Conservation (phyloP, 2,797 vertebrate species). For the Pseudotriccus pelzelni region DNA sequence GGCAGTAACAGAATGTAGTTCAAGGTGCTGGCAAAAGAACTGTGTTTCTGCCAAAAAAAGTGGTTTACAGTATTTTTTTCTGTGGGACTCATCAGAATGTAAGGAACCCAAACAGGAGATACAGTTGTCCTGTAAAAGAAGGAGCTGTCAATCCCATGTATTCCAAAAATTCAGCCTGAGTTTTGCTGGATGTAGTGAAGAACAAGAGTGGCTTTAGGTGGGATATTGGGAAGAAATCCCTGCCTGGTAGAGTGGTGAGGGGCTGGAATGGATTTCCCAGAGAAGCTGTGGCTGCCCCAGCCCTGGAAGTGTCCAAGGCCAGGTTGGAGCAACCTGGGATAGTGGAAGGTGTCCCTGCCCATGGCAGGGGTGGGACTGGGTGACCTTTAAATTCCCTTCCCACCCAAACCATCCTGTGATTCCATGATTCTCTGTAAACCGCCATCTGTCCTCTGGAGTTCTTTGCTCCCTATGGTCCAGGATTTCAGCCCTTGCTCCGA, state of each 20-base stretch:
- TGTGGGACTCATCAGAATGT: neutral
- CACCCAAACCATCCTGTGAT: too few relatives aligned
- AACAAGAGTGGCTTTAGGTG: neutral
- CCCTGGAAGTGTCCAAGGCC: neutral
- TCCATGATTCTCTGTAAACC: neutral
- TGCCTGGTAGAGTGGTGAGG: neutral
- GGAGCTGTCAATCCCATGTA: neutral
- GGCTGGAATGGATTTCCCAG: neutral
- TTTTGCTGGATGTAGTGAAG: neutral
- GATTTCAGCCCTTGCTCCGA: neutral
- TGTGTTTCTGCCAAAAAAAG: neutral
- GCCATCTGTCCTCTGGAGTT: neutral
- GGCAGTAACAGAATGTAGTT: neutral
- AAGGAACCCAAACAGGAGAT: neutral
- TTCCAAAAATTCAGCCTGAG: neutral
- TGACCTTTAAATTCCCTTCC: too few relatives aligned
- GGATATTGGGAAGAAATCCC: neutral
- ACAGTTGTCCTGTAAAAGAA: neutral
- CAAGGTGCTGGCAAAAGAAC: accelerated
- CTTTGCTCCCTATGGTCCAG: neutral
- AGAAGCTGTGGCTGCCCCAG: neutral
- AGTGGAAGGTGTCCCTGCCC: neutral
- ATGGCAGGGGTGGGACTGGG: neutral
- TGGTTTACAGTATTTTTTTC: neutral
- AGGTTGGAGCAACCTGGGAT: neutral